Percentiles rank a stretch among this genome's conserved stretches.
Evolutionary conservation across 2,113 vertebrate genomes (phyloP).

Genomic region (Archilochus colubris): DNA sequence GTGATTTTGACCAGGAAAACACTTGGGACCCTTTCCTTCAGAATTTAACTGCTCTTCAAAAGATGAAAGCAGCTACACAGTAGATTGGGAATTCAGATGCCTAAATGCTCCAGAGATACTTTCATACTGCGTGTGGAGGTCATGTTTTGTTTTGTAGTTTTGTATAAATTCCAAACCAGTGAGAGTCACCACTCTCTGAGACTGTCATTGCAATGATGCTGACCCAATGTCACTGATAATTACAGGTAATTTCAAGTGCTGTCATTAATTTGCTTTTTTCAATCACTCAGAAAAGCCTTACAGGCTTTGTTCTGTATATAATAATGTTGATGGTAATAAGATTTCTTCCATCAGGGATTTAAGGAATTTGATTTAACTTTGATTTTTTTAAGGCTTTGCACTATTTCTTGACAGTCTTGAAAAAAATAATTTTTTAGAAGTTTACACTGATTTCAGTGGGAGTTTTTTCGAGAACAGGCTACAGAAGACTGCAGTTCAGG

Average conservation of each 20-base stretch:
- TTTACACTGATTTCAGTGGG: not conserved
- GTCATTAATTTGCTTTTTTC: constrained; percentile 65
- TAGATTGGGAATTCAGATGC: constrained; percentile 9
- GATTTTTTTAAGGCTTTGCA: constrained; percentile 2
- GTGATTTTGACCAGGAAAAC: constrained; percentile 43
- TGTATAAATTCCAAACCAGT: not conserved
- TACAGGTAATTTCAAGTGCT: constrained; percentile 65
- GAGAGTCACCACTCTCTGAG: not conserved
- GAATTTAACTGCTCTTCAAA: constrained; percentile 53
- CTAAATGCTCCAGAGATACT: constrained; percentile 33
- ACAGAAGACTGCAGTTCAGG: not conserved
- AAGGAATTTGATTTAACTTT: constrained; percentile 52
- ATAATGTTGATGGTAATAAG: constrained; percentile 58
- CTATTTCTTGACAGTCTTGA: not conserved
- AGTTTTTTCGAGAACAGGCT: not conserved
- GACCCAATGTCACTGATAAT: constrained; percentile 58
- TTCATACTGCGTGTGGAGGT: constrained; percentile 1
- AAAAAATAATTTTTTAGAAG: not conserved
- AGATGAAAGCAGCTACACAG: constrained; percentile 37
- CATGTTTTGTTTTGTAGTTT: constrained; percentile 32
- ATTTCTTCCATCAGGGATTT: constrained; percentile 57
- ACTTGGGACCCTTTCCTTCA: constrained; percentile 40
- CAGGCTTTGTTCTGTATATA: constrained; percentile 56
- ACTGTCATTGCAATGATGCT: constrained; percentile 26
- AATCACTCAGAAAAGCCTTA: constrained; percentile 51